Evolutionary conservation across 2,113 vertebrate genomes (phyloP), one percentile per base, ranked within the genome.

Genomic region (Heteronetta atricapilla): DNA sequence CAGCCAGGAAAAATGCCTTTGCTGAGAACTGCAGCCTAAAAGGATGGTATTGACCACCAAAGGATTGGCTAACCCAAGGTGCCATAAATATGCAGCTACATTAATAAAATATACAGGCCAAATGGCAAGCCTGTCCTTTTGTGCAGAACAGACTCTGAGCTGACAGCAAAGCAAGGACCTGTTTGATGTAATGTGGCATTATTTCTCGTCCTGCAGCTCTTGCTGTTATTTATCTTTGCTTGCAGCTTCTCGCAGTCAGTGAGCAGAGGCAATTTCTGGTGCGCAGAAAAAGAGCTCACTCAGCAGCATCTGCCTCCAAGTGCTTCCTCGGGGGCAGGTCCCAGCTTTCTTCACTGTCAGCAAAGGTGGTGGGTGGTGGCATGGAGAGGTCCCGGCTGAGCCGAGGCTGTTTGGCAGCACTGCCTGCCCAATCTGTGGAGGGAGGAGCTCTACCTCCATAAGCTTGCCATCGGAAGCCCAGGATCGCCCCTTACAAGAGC

Each of bases 141-240:
- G 5, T 72, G 88, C 3, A 11, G 80, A 95, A 67, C 63, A 64
- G 67, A 34, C 70, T 76, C 80, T 36, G 38, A 59, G 94, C 72
- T 88, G 95, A 60, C 93, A 95, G 88, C n/a, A 33, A 72, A 69
- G 93, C 69, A 64, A 36, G 82, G 40, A 22, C 76, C 85, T 38
- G 59, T 36, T 34, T 80, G 89, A 88, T 93, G 91, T 13, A 52
- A 78, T 6, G 64, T 78, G 88, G 69, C 42, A 31, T 86, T 86
- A 75, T 59, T 90, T 84, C 85, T 85, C 36, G 84, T 91, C 25
- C 44, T 81, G 89, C 85, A 77, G 82, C 87, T 88, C 44, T 2
- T 17, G 85, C 82, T 88, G 76, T 56, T 78, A 83, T 88, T 96
- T 93, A 86, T 95, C 93, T 96, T 74, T 16, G 6, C 76, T 83